Evolutionary conservation across 1,140 invertebrate species (phyloP), one percentile per base, ranked within the genome.

Genomic region (Lucilia sericata): DNA sequence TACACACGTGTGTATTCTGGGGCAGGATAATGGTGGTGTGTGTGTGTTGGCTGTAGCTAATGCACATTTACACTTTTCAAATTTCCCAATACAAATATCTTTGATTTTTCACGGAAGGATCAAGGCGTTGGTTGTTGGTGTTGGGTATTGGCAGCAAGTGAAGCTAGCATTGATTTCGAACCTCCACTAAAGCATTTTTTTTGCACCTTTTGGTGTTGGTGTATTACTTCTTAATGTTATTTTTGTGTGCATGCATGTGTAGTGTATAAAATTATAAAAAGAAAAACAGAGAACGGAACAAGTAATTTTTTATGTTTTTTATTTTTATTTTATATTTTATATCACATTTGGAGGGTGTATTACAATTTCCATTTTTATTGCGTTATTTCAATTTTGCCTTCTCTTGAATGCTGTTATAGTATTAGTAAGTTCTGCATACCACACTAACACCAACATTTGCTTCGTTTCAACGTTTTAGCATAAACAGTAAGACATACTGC

Each of bases 281-380:
- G 17, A 55, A 55, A 30, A 30, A 30, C 1, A 30, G 3, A 30
- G 25, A 30, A 30, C 25, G 51, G 17, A 12, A 55, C 19, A 70
- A 70, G 65, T 70, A 70, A 70, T 70, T 70, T 70, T 70, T 70
- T 70, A 25, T 12, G 65, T 70, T 70, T 70, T 70, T 70, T 21
- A 21, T 70, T 70, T 5, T 8, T 19, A 9, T 21, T 21, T 70
- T 25, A 9, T 21, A 21, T 19, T 70, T 70, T n/a, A 21, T 70
- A 70, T 70, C 21, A 10, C 42, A 80, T 49, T 80, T 51, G 19
- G 76, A 19, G n/a, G 42, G 76, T 47, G 36, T 80, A 80, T 80
- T 51, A 80, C 76, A 80, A 80, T 80, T 80, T 80, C 76, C 76
- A 80, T 80, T 80, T 80, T 80, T 80, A 80, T 80, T 80, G 76